Conservation (phyloP, 2,113 vertebrate species). For the Tychaedon coryphoeus region DNA sequence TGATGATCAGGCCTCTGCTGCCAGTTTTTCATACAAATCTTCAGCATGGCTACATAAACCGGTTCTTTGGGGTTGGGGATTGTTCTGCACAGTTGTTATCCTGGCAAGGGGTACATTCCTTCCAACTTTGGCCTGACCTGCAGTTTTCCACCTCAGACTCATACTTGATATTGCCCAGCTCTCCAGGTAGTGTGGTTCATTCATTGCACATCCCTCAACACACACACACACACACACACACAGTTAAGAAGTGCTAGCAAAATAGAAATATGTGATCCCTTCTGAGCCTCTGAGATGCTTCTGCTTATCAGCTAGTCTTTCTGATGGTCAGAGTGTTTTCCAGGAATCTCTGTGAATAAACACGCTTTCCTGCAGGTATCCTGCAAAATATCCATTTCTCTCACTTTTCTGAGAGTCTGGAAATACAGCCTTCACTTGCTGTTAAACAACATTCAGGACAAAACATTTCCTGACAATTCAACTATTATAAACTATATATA, state of each 20-base stretch:
- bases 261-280: not conserved
- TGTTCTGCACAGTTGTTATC: not conserved
- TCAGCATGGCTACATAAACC: not conserved
- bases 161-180: not conserved
- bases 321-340: not conserved
- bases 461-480: not conserved
- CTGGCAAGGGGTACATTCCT: not conserved
- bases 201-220: not conserved
- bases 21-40: not conserved
- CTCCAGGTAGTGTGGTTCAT: not conserved
- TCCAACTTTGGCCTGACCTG: not conserved
- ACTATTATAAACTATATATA: not conserved
- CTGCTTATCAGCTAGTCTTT: not conserved
- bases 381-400: conserved; percentile 39
- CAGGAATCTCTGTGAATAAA: not conserved
- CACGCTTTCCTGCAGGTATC: conserved; percentile 38
- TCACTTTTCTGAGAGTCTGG: conserved; percentile 47
- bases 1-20: not conserved
- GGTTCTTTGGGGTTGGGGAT: not conserved
- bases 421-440: not conserved
- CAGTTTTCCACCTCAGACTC: not conserved
- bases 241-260: not conserved
- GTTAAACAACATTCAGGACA: not conserved
- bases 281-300: not conserved
- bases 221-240: not conserved